Base-by-base conservation (phyloP, 2,888 invertebrate species). In the Dusona sp. region DNA sequence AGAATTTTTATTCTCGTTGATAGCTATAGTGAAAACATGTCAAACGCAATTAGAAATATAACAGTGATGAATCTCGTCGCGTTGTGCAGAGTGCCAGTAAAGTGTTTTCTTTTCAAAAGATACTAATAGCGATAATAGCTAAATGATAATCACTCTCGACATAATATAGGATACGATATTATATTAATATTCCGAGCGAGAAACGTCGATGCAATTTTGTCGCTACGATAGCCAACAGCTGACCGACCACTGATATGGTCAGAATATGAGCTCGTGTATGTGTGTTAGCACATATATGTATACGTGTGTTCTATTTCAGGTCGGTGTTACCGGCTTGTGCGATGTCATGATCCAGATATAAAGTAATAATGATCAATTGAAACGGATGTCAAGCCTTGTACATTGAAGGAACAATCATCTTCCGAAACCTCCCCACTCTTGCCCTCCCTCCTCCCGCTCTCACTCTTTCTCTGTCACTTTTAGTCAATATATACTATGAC, bases 311-410 rank as follows among this genome's bases (percentile, higher is more conserved):
- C 68, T 42, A 74, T 61, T 22, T 73, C 25, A 64, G 48, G 29
- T 25, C 33, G 51, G 70, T 57, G 51, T 22, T 57, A 51, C 51
- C 65, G 72, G 72, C 83, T n/a, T 72, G 74, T 80, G 83, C 80
- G 83, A 83, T 83, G 74, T 86, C 86, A 38, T 77, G 78, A 81
- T 78, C 86, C 73, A 75, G 83, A 79, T 84, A 82, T 79, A 77
- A 83, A 84, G 86, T 84, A 84, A 88, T 87, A 83, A 84, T 82
- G 84, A 88, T 88, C 86, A 82, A 88, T 88, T 79, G 74, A 75
- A 86, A 87, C 72, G 79, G 84, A 87, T 84, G 84, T 87, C 87
- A 87, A 88, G 87, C 75, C 68, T 83, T 75, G 70, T 64, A 79
- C 74, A 57, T 16, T 29, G 51, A 38, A 36, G 36, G 22, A 54